These are phyloP conservation scores for Drosophila kanapiae DNA, from an alignment of 1,140 invertebrate species.

Conservation along the genomic window DNA sequence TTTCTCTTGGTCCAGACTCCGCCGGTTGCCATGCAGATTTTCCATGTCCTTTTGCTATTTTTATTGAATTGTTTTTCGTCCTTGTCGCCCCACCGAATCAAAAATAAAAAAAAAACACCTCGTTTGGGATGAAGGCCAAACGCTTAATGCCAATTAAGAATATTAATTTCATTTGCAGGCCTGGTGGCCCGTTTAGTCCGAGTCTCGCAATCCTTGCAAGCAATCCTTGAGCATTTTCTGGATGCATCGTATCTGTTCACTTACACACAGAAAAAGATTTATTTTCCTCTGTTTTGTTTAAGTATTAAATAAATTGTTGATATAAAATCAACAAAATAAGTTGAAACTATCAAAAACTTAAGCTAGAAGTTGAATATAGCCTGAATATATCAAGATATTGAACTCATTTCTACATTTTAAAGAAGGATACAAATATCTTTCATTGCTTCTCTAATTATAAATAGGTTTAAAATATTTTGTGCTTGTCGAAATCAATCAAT, in stretches of 20 bases:
- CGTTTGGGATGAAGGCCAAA: conserved; percentile 31
- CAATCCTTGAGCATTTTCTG: conserved; percentile 15
- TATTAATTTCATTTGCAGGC: conserved; percentile 76
- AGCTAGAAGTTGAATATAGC: background rate
- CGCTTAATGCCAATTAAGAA: conserved; percentile 79
- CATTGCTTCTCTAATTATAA: background rate
- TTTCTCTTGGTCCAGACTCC: background rate
- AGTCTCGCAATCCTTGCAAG: background rate
- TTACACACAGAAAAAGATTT: background rate
- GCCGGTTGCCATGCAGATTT: conserved; percentile 24
- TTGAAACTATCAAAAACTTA: background rate
- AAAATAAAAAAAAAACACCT: background rate
- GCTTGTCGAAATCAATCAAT: too few relatives aligned
- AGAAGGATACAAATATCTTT: too few relatives aligned
- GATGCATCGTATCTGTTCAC: conserved; percentile 15
- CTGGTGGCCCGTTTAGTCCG: conserved; percentile 44
- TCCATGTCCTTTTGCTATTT: background rate
- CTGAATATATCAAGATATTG: too few relatives aligned
- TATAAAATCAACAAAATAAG: background rate
- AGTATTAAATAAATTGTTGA: background rate
- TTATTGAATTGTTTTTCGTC: conserved; percentile 18
- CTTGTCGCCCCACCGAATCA: too few relatives aligned
- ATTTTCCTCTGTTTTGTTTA: too few relatives aligned
- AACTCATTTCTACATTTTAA: background rate
- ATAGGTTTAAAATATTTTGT: background rate